Conservation (phyloP, 2,888 invertebrate genomes). For the Micoletzkya japonica region DNA sequence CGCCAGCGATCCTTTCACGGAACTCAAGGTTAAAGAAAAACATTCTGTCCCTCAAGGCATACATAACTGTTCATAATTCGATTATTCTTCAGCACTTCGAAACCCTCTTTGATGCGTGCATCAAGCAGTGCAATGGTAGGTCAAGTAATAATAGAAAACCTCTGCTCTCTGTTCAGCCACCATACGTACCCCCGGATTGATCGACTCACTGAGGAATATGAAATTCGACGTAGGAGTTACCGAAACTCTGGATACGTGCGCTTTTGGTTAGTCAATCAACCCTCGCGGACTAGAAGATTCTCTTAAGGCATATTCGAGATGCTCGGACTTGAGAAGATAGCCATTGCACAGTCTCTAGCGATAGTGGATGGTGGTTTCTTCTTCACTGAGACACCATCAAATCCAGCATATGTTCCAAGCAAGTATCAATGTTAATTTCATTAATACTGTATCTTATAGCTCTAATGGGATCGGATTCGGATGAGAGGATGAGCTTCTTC, state of each 20-base stretch:
- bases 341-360: slow-evolving; percentile 16
- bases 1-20: slow-evolving; percentile 9
- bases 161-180: too few relatives aligned
- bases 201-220: neutral
- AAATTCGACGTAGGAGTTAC: slow-evolving; percentile 19
- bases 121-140: too few relatives aligned
- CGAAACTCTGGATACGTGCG: slow-evolving; percentile 13
- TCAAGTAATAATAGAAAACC: too few relatives aligned
- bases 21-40: too few relatives aligned
- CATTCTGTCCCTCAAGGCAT: too few relatives aligned
- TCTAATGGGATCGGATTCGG: slow-evolving; percentile 9
- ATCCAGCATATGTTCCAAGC: slow-evolving; percentile 40
- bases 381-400: slow-evolving; percentile 39
- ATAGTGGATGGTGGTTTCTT: slow-evolving; percentile 35
- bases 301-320: slow-evolving; percentile 21
- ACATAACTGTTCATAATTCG: too few relatives aligned
- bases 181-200: neutral
- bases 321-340: slow-evolving; percentile 1
- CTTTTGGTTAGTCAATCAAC: slow-evolving; percentile 2
- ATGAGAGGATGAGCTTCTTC: slow-evolving; percentile 11
- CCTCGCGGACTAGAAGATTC: too few relatives aligned
- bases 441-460: neutral
- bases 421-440: neutral
- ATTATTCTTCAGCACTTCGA: too few relatives aligned
- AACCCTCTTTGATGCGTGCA: too few relatives aligned